These are phyloP conservation scores for Phrynocephalus versicolor DNA, from an alignment of 2,113 vertebrate species.

Conservation along the genomic window DNA sequence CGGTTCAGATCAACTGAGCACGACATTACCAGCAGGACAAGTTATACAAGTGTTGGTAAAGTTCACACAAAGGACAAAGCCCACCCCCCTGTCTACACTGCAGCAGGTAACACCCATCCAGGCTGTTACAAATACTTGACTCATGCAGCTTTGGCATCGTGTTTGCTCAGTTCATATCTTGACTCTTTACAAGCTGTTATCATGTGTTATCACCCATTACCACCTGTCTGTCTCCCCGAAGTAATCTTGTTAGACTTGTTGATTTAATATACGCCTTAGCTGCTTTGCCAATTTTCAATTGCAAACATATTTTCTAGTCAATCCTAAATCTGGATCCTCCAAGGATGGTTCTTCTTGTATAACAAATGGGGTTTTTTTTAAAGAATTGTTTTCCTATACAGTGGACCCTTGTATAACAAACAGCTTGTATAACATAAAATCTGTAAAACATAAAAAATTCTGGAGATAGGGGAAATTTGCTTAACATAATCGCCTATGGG, in stretches of 20 bases:
- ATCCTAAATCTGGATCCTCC: neutral
- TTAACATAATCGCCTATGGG: too few relatives aligned
- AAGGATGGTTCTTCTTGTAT: neutral
- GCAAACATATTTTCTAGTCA: neutral
- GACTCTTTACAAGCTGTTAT: conserved; percentile 27
- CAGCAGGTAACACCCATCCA: neutral
- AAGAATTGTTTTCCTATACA: neutral
- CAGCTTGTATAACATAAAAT: too few relatives aligned
- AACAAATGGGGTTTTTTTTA: neutral
- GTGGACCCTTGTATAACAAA: too few relatives aligned
- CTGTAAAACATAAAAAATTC: too few relatives aligned
- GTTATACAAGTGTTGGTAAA: conserved; percentile 20
- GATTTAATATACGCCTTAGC: conserved; percentile 10
- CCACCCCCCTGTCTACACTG: neutral
- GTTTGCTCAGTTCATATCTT: conserved; percentile 23
- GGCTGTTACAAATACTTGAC: conserved; percentile 23
- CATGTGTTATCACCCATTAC: conserved; percentile 12
- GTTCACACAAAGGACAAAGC: conserved; percentile 14
- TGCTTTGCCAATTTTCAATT: conserved; percentile 5
- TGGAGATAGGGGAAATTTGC: too few relatives aligned
- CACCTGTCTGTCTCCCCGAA: neutral
- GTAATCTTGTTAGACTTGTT: conserved; percentile 27
- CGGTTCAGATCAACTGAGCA: neutral
- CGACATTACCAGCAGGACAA: neutral
- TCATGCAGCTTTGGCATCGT: neutral